A percentile compares a stretch with the other conserved stretches of the same genome.
Evolutionary conservation across 2,888 invertebrate genomes (phyloP).

Genomic region (Halictus quadricinctus): DNA sequence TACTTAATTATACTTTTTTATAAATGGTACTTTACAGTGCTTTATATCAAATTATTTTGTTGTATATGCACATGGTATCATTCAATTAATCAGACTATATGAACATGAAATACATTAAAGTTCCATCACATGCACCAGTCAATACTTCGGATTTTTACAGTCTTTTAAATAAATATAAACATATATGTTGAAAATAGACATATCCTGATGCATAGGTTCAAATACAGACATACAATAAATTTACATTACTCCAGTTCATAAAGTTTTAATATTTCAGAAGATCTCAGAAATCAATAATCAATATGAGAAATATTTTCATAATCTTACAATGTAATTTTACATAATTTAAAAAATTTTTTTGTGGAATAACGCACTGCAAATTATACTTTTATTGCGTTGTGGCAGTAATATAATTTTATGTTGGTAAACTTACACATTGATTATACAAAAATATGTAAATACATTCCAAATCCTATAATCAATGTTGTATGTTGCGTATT

Average conservation of each 20-base stretch:
- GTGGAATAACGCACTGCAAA: not conserved
- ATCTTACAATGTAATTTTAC: conserved; percentile 20
- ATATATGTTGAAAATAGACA: conserved; percentile 34
- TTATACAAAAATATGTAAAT: conserved; percentile 45
- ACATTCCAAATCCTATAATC: conserved; percentile 57
- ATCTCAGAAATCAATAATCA: conserved; percentile 2
- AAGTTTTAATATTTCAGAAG: not conserved
- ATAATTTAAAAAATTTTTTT: conserved; percentile 1
- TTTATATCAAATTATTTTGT: conserved; percentile 34
- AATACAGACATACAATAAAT: conserved; percentile 13
- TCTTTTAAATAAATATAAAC: conserved; percentile 11
- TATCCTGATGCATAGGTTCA: conserved; percentile 34
- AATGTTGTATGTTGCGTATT: conserved; percentile 33
- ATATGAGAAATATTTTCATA: not conserved
- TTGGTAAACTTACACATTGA: conserved; percentile 16
- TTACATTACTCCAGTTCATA: conserved; percentile 21
- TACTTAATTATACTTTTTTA: conserved; percentile 64
- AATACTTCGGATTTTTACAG: conserved; percentile 50
- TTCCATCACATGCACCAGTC: conserved; percentile 39
- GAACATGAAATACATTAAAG: conserved; percentile 23
- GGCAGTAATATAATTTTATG: not conserved
- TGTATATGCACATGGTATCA: conserved; percentile 28
- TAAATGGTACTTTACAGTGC: conserved; percentile 28
- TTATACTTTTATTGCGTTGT: not conserved
- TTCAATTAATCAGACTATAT: conserved; percentile 26